Evolutionary conservation across 2,113 vertebrate species (phyloP).

Genomic region (Promerops cafer): DNA sequence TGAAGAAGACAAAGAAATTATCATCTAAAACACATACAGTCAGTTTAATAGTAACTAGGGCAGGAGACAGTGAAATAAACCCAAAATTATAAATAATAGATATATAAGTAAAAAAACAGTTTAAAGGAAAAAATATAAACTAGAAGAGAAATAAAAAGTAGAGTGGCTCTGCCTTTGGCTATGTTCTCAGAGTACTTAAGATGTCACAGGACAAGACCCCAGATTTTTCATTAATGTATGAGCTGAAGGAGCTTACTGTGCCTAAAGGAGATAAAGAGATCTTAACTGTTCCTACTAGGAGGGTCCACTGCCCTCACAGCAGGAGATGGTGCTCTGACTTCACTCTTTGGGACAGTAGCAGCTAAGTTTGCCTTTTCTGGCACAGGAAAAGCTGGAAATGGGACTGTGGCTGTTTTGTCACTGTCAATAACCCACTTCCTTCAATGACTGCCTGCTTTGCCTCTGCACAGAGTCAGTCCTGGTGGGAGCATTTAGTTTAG

Average conservation of each 20-base stretch:
- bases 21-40: neutral
- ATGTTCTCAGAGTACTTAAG: neutral
- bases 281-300: neutral
- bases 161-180: neutral
- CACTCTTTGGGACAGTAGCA: neutral
- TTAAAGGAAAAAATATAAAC: neutral
- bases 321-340: neutral
- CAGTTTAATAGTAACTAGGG: neutral
- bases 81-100: neutral
- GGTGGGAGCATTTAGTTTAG: neutral
- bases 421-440: neutral
- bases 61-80: neutral
- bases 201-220: neutral
- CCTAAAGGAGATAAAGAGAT: neutral
- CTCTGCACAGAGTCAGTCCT: neutral
- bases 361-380: neutral
- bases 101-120: neutral
- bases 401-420: neutral
- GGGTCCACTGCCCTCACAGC: neutral
- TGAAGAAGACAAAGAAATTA: neutral
- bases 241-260: neutral
- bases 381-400: slow-evolving; percentile 15
- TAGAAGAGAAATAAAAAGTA: neutral
- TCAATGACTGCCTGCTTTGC: neutral
- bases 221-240: neutral